A percentile compares a stretch with the other conserved stretches of the same genome.
Conservation (phyloP, 2,113 vertebrate genomes). For the Prinia subflava region DNA sequence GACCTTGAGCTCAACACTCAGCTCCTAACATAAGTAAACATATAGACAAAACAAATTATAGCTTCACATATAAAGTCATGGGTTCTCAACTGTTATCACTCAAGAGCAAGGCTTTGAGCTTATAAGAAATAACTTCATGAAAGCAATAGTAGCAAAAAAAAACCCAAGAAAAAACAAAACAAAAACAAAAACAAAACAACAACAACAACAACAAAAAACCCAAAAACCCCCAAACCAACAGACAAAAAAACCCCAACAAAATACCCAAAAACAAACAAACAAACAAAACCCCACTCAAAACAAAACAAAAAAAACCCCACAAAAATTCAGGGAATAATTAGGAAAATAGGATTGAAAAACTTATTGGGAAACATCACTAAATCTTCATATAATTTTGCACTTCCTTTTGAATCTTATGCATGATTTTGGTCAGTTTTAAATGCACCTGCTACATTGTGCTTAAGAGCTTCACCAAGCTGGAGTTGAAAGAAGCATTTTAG, state of each 20-base stretch:
- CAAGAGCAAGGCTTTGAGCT: neutral
- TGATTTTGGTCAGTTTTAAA: neutral
- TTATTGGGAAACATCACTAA: neutral
- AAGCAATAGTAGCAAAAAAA: neutral
- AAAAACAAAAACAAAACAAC: no score
- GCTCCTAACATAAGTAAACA: neutral
- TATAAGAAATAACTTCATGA: neutral
- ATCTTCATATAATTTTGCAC: accelerated
- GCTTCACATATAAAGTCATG: neutral
- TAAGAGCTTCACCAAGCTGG: neutral
- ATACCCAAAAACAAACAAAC: no score
- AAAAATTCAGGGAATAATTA: neutral
- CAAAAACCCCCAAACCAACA: no score
- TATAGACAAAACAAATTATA: neutral
- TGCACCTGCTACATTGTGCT: neutral
- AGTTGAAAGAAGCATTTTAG: neutral
- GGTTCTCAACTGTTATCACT: neutral
- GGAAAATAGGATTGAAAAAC: neutral
- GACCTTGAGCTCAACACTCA: neutral
- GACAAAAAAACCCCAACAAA: no score
- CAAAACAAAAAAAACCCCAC: no score
- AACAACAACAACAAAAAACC: no score
- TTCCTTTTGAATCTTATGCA: neutral
- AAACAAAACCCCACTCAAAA: no score
- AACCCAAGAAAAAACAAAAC: no score